Base-by-base conservation (phyloP, 2,797 vertebrate species). In the Microchirus variegatus region DNA sequence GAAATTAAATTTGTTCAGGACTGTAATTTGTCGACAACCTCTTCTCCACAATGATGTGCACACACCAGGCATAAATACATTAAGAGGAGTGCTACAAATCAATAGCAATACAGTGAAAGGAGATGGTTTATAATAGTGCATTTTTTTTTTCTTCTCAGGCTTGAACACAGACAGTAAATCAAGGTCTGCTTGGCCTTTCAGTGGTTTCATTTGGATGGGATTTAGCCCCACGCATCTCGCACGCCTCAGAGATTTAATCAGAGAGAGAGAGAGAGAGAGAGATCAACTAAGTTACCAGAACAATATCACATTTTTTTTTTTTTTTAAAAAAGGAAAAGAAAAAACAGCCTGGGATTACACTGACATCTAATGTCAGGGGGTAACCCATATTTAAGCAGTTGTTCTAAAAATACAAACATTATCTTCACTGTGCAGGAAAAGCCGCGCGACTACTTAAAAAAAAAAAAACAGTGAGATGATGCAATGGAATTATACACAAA, bases 201-300 rank as follows among this genome's bases (percentile, higher is more conserved):
- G 53, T 82, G 73, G 85, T 86, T 89, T 88, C 80, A 85, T 86
- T 89, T 87, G 74, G 73, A 79, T 75, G 69, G 80, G 81, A 90
- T 87, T 91, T 88, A 89, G 78, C 68, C 64, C 51, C 72, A 73
- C 79, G 68, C 82, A 75, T 68, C 78, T 85, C 69, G 53, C 78
- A 54, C 37, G 57, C 77, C 73, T 45, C 59, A 67, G 70, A 79
- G 82, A 88, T 83, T 91, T 87, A 88, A 87, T 90, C 79, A 65
- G 61, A 71, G 57, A 78, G 73, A 77, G 75, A 73, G 83, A 65
- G 61, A 71, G 57, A 78, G 73, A 77, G 75, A 73, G 83, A 78
- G 85, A 84, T 87, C 79, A 86, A 55, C 70, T 56, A 19, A 15
- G 59, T 57, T 69, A 70, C 41, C 15, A 10, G 64, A 73, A 73